Base-by-base conservation (phyloP, 2,113 vertebrate species). In the Protobothrops flavoviridis region DNA sequence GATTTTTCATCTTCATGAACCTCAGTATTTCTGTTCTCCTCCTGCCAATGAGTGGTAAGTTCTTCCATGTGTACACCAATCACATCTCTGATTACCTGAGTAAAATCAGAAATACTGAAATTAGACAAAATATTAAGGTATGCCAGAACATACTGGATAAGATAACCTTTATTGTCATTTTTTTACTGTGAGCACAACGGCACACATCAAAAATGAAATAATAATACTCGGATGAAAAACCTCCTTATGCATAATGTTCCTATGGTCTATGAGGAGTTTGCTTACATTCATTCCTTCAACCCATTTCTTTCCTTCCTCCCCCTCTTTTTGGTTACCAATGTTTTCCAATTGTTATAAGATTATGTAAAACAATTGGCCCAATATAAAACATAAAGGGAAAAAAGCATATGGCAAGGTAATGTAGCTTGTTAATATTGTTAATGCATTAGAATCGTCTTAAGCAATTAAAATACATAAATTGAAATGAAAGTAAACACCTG, bases 61-160 rank as follows among this genome's bases (percentile, higher is more conserved):
- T 99, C 99, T 90, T 97, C 98, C 95, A 99, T 99, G 96, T 99
- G 99, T 24, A 99, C 98, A 29, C 95, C 97, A 92, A 99, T 99
- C 91, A 99, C 99, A 93, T 99, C 99, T 85, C 99, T 98, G 92
- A 99, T 99, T 57, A 99, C 98, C 99, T 99, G 91, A 1, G 26
- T 91, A 94, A 21, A 92, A 93, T 64, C 5, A 57, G 9, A 53
- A 17, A 87, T 6, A 29, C 13, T 81, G n/a, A 61, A 69, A 64
- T 43, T 29, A 50, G 55, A 20, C 20, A 43, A 61, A 61, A 59
- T 2, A 17, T 24, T 45, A 50, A 29, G 2, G 13, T 52, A 26
- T 8, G 48, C 26, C 24, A 17, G 26, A 29, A 52, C 26, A 87
- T 15, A 12, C 45, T 50, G 5, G 45, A 45, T 45, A 45, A 45